Evolutionary conservation across 2,113 vertebrate genomes (phyloP), one percentile per base, ranked within the genome.

Genomic region (Ictalurus furcatus): DNA sequence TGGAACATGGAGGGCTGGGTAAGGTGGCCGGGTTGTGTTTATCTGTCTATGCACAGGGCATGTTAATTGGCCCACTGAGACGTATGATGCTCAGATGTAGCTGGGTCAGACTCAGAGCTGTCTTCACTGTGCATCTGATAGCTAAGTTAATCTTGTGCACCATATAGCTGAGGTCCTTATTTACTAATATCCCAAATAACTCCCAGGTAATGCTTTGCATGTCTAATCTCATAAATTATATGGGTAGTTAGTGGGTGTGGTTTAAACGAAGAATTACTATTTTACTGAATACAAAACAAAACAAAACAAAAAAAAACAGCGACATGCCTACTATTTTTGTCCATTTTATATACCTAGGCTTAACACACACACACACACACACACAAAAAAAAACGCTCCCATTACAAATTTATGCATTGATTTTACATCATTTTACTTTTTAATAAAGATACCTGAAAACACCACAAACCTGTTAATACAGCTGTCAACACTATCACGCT

Each of bases 1-100:
- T 28, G 58, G 58, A 74, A 89, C 34, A 90, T 63, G 73, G 87
- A 87, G 69, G 73, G 81, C 81, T 73, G 40, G 85, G 25, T 69
- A 86, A 86, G 82, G 79, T 69, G 21, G 71, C 63, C 56, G 59
- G 87, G 34, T 85, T 65, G 34, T 90, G 79, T 91, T 90, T 90
- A 80, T 90, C 79, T 19, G 63, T 82, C 84, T 89, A 71, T 86
- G 83, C 81, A 40, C 87, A 85, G 81, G 65, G 34, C 28, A 23
- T 30, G 71, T 84, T 86, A 91, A 91, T 25, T 83, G 85, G 67
- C 54, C 88, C 37, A 17, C 61, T 59, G 86, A 86, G 88, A 84
- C 40, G 1, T 79, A 79, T 84, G 84, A 90, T 89, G 89, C 58
- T 54, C 48, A 16, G 67, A 76, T 74, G 73, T 71, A 89, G 74